A percentile compares a stretch with the other conserved stretches of the same genome.
Conservation (phyloP, 2,797 vertebrate genomes). For the Periparus ater region DNA sequence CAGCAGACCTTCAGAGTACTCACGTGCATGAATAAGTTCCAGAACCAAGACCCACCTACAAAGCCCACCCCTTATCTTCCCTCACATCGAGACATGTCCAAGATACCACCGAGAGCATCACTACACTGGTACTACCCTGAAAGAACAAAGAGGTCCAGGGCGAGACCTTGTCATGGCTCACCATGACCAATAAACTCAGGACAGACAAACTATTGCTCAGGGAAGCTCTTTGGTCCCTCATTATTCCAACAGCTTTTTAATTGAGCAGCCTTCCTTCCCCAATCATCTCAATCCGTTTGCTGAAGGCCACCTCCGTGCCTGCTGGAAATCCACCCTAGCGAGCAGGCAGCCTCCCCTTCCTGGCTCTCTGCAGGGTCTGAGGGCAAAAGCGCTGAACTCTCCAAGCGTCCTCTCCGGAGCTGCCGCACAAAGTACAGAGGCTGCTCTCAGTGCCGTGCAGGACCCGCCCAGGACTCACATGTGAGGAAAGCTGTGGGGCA, state of each 20-base stretch:
- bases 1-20: not conserved
- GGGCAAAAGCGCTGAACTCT: not conserved
- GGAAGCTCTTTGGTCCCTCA: not conserved
- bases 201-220: not conserved
- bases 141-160: not conserved
- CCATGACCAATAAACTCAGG: not conserved
- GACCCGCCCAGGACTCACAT: not conserved
- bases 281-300: not conserved
- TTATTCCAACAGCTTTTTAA: not conserved
- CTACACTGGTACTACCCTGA: not conserved
- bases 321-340: not conserved
- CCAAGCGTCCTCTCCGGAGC: not conserved
- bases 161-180: not conserved
- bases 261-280: not conserved
- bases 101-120: not conserved
- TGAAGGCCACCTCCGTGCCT: not conserved
- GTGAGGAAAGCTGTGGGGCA: not conserved
- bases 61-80: not conserved
- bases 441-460: not conserved
- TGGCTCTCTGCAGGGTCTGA: not conserved
- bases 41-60: not conserved
- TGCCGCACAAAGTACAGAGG: not conserved
- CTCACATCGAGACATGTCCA: not conserved
- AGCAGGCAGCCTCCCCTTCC: not conserved
- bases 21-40: rapidly evolving